Evolutionary conservation across 2,113 vertebrate genomes (phyloP).

Genomic region (Chaenocephalus aceratus): DNA sequence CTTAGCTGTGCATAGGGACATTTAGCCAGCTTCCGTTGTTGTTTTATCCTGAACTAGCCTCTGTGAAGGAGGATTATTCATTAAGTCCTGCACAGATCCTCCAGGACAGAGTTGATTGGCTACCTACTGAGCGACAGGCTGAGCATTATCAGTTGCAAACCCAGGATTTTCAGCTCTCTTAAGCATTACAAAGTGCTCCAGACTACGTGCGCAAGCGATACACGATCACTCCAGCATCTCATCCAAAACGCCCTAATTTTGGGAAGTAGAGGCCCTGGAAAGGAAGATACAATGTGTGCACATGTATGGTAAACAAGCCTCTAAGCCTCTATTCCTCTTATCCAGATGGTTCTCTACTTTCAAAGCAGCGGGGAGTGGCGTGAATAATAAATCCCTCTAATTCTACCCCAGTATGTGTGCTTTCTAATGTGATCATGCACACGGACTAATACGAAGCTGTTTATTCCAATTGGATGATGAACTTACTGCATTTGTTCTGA

Average conservation of each 20-base stretch:
- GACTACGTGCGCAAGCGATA: background rate
- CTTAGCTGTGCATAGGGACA: background rate
- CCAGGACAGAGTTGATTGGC: conserved; percentile 50
- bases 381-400: conserved; percentile 61
- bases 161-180: conserved; percentile 31
- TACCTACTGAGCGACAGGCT: conserved; percentile 30
- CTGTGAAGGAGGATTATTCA: conserved; percentile 6
- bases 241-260: background rate
- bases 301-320: conserved; percentile 34
- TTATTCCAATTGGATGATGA: conserved; percentile 9
- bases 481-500: background rate
- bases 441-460: conserved; percentile 29
- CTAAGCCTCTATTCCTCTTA: conserved; percentile 44
- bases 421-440: conserved; percentile 41
- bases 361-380: conserved; percentile 52
- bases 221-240: conserved; percentile 4
- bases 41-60: background rate
- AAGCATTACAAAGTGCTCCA: background rate
- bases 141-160: conserved; percentile 32
- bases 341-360: conserved; percentile 59
- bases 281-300: background rate
- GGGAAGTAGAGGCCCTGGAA: background rate
- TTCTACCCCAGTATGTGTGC: conserved; percentile 46
- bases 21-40: background rate
- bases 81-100: background rate